Evolutionary conservation across 2,888 invertebrate genomes (phyloP), one percentile per base, ranked within the genome.

Genomic region (Lasioglossum morio): DNA sequence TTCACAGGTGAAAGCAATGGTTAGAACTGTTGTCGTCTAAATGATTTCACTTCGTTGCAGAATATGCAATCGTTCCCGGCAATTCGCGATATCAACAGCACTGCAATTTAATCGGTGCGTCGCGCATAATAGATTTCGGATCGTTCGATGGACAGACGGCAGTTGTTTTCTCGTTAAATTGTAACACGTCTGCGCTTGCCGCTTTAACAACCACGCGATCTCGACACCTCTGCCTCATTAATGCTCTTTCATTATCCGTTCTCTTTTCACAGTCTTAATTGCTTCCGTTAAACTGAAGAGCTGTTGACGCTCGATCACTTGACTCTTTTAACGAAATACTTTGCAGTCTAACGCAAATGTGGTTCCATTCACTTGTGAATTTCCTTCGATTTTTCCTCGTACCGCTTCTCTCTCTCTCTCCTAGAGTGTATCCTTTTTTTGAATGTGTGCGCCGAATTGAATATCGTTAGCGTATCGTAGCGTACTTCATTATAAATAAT

Each of bases 131-230:
- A 23, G 10, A 43, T 40, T 14, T 10, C 30, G 30, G 46, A 46
- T 48, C 4, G 8, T 43, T 3, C 43, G 40, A 27, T n/a, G 16
- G 27, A 43, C 72, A 48, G 40, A 76, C 30, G n/a, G 30, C 19
- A 23, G 70, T 75, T 30, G 76, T 80, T 80, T 40, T 30, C 75
- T 34, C 66, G 40, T 53, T 48, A 66, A 63, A 76, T 53, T 37
- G 66, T 43, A 34, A 69, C 46, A n/a, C 40, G 40, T 48, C 76
- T 34, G 37, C n/a, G 19, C 19, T 2, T 19, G 46, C 46, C 48
- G 16, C 30, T 53, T 53, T 30, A 66, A 14, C 23, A 37, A 37
- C 4, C 27, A 30, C 14, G 43, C 43, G 34, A 77, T 77, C 66
- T 63, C 34, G 40, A 70, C 57, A 34, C 30, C 46, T 34, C 19